These are phyloP conservation scores for Coreoperca whiteheadi DNA, from an alignment of 2,113 vertebrate species.

Conservation along the genomic window DNA sequence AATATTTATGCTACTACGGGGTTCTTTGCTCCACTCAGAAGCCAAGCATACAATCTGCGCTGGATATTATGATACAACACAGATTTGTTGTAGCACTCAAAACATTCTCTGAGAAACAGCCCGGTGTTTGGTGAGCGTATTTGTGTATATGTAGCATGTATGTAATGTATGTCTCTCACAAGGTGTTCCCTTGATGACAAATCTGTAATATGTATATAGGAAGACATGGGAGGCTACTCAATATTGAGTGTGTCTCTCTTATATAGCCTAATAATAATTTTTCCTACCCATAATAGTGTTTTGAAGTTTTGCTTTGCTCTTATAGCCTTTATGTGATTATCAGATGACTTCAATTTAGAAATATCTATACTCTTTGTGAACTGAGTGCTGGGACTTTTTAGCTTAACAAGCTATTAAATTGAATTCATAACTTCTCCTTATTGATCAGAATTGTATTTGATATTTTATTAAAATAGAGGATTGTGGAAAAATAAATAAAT, in stretches of 20 bases:
- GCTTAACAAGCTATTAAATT: not conserved
- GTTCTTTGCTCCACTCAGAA: constrained; percentile 63
- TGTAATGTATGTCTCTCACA: not conserved
- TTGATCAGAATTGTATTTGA: constrained; percentile 33
- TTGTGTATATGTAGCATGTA: constrained; percentile 16
- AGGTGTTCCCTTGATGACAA: not conserved
- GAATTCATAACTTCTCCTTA: constrained; percentile 26
- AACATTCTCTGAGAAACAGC: constrained; percentile 49
- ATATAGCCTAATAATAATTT: not conserved
- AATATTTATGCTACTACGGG: constrained; percentile 78
- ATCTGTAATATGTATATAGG: not conserved
- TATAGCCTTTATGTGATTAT: no score
- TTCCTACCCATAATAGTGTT: not conserved
- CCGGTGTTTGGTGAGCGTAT: constrained; percentile 36
- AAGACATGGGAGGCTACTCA: not conserved
- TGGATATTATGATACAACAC: constrained; percentile 66
- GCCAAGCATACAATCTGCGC: constrained; percentile 53
- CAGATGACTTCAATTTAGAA: no score
- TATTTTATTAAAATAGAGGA: not conserved
- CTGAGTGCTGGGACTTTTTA: not conserved
- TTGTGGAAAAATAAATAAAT: no score
- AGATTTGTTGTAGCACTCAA: constrained; percentile 69
- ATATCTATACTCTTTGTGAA: not conserved
- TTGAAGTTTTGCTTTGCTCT: not conserved
- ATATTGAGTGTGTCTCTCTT: not conserved